These are phyloP conservation scores for Catalaphyllia jardinei DNA, from an alignment of 64 coral and sea anemone genomes.

Conservation along the genomic window DNA sequence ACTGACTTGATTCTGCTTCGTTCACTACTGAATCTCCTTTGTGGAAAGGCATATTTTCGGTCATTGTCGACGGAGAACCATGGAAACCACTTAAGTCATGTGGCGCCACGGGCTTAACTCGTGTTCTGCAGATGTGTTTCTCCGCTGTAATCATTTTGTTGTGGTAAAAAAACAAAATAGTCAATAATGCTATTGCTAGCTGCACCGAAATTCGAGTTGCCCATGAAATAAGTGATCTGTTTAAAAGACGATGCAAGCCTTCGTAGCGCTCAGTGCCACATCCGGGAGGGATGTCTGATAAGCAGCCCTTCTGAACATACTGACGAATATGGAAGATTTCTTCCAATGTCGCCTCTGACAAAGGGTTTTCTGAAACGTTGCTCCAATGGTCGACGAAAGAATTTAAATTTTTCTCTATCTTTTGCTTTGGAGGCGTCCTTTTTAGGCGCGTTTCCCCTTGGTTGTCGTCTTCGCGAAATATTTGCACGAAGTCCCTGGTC, in stretches of 20 bases:
- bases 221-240: slow-evolving; percentile 57
- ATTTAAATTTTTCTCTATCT: slow-evolving; percentile 25
- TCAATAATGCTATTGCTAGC: slow-evolving; percentile 39
- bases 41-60: too few relatives aligned
- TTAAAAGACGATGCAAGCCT: slow-evolving; percentile 51
- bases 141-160: too few relatives aligned
- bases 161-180: slow-evolving; percentile 24
- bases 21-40: too few relatives aligned
- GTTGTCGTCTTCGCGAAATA: slow-evolving; percentile 49
- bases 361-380: slow-evolving; percentile 6
- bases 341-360: neutral
- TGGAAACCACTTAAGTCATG: too few relatives aligned
- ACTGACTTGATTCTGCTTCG: too few relatives aligned
- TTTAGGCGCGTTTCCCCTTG: slow-evolving; percentile 14
- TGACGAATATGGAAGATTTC: slow-evolving; percentile 9
- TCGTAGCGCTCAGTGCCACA: slow-evolving; percentile 55
- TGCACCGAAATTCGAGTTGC: slow-evolving; percentile 40
- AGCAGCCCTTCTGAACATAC: slow-evolving; percentile 44
- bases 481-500: slow-evolving; percentile 34
- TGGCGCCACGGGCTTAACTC: too few relatives aligned
- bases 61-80: too few relatives aligned
- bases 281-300: slow-evolving; percentile 40
- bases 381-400: neutral
- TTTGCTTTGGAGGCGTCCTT: neutral
- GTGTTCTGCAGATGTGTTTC: too few relatives aligned